Conservation (phyloP, 2,113 vertebrate species). For the Myrmecobius fasciatus region DNA sequence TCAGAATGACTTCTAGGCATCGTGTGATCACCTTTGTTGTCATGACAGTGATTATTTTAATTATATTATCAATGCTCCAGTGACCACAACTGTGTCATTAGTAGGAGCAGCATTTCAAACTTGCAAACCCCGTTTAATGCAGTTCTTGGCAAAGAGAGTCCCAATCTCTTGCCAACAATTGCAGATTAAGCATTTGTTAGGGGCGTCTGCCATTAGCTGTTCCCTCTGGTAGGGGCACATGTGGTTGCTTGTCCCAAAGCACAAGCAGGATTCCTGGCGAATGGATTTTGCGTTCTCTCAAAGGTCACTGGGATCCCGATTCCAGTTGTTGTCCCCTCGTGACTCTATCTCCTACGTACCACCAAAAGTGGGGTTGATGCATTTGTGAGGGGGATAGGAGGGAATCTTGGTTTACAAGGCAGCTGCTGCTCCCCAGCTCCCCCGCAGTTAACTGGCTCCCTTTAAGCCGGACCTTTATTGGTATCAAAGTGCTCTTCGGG, state of each 20-base stretch:
- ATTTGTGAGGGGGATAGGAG: neutral
- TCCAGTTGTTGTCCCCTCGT: constrained; percentile 38
- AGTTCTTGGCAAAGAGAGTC: constrained; percentile 66
- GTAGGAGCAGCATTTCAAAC: constrained; percentile 59
- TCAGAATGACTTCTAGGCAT: constrained; percentile 37
- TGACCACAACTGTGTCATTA: constrained; percentile 44
- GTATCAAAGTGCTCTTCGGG: constrained; percentile 63
- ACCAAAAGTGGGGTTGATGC: constrained; percentile 24
- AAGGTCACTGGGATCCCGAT: constrained; percentile 35
- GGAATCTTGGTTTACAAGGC: neutral
- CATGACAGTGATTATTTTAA: constrained; percentile 40
- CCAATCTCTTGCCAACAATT: constrained; percentile 69
- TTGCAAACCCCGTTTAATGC: constrained; percentile 69
- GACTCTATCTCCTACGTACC: neutral
- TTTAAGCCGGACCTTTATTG: constrained; percentile 66
- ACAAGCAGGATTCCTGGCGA: constrained; percentile 28
- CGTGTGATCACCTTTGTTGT: constrained; percentile 27
- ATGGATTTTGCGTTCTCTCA: constrained; percentile 54
- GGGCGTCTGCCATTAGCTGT: constrained; percentile 67
- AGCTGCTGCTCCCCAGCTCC: constrained; percentile 44
- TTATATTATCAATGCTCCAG: constrained; percentile 41
- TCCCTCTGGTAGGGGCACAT: constrained; percentile 50
- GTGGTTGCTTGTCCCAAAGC: constrained; percentile 68
- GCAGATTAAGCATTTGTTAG: constrained; percentile 74
- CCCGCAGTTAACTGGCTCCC: constrained; percentile 57